phyloP scores from a whole-genome alignment of 2,797 vertebrate genomes.

The Sciurus vulgaris region DNA sequence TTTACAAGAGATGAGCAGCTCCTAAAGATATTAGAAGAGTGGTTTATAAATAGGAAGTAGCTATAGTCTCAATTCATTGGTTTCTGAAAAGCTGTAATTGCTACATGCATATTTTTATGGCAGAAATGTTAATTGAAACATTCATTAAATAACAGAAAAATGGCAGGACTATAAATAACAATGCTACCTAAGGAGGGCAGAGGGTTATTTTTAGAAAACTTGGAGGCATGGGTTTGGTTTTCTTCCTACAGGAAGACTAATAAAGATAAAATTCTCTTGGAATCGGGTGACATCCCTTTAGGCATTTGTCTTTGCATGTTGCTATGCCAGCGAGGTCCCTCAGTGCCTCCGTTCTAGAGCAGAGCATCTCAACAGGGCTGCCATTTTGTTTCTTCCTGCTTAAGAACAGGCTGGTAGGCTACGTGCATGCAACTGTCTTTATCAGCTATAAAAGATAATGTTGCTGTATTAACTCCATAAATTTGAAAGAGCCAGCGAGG shows the following conservation, averaged over 20 bases:
- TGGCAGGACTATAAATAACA: constrained; percentile 64
- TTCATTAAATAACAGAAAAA: constrained; percentile 59
- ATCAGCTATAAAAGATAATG: constrained; percentile 86
- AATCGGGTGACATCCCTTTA: neutral
- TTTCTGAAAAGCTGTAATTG: constrained; percentile 81
- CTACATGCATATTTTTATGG: constrained; percentile 66
- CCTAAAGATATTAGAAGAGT: constrained; percentile 69
- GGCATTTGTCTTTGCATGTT: neutral
- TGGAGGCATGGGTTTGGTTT: constrained; percentile 65
- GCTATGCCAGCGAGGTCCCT: neutral
- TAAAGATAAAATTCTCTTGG: constrained; percentile 53
- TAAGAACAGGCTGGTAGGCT: constrained; percentile 75
- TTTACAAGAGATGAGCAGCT: constrained; percentile 76
- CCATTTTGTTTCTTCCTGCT: constrained; percentile 83
- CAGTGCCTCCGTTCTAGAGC: neutral
- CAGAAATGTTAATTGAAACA: constrained; percentile 62
- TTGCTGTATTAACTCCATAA: constrained; percentile 88
- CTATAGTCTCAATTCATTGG: constrained; percentile 82
- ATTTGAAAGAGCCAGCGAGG: constrained; percentile 87
- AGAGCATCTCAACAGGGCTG: constrained; percentile 38
- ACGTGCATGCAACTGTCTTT: constrained; percentile 82
- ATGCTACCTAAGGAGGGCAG: constrained; percentile 2
- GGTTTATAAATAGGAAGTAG: constrained; percentile 78
- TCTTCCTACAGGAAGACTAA: neutral
- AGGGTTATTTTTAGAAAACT: constrained; percentile 52